Evolutionary conservation across 37 sponge, comb jelly and placozoan genomes (phyloP), one percentile per base, ranked within the genome.

Genomic region (Ephydatia muelleri): DNA sequence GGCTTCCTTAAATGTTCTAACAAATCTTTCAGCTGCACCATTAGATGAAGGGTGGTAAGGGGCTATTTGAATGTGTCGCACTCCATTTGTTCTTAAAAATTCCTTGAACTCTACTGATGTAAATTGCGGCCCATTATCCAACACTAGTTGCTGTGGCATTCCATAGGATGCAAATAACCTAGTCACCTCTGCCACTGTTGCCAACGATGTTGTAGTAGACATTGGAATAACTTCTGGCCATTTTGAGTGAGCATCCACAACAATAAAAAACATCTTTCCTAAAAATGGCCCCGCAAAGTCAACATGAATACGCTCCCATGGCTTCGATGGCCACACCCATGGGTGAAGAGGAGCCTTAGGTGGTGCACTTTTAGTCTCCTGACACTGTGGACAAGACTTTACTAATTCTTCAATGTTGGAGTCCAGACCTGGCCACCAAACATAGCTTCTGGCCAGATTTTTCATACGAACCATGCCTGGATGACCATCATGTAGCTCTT

Each of bases 181-280:
- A 36, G 71, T n/a, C 19, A 39, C 11, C 72, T 70, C 38, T 70
- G 35, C 26, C 82, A 3, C 73, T n/a, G n/a, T 82, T 32, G 25
- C 28, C 28, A 14, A 27, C 11, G 80, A 66, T 6, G 80, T 80
- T 32, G 32, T 80, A 30, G 37, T 67, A 13, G 67, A 65, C 83
- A 82, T 82, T 34, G 27, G 33, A 49, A 82, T 36, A 22, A 82
- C 73, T 35, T 82, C 83, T 5, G 83, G 83, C 83, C 83, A 73
- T 49, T 82, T 72, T 37, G 75, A 82, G 49, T 82, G 83, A 26
- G 82, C 82, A 67, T 80, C 82, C 32, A 27, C n/a, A 68, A 80
- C 40, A 21, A 82, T 2, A n/a, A n/a, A n/a, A n/a, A n/a, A n/a
- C n/a, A n/a, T n/a, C n/a, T n/a, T n/a, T 29, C n/a, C 43, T 43